Evolutionary conservation across 2,797 vertebrate genomes (phyloP), one percentile per base, ranked within the genome.

Genomic region (Sebastes reedi): DNA sequence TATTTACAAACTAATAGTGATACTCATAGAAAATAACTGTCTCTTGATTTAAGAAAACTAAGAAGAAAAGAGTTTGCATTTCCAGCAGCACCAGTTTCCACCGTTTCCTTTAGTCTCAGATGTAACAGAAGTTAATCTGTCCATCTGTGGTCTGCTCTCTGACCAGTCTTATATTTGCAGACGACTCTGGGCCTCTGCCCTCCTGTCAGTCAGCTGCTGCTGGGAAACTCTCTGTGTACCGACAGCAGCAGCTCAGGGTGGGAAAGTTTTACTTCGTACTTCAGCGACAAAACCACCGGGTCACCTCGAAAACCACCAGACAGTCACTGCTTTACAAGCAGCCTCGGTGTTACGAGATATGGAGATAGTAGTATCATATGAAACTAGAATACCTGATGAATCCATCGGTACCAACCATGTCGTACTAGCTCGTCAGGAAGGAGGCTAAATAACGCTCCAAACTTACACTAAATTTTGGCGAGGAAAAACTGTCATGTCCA

Each of bases 21-120:
- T 4, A 12, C 11, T 24, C 39, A 16, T 42, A 18, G 12, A 24
- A 10, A 3, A 14, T 5, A 34, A 29, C 8, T 55, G 22, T 36
- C 16, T 36, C 5, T 1, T 46, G 13, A 32, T 32, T 60, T 62
- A 12, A 30, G 24, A 9, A 29, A 32, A 18, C 25, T 30, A 32
- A 27, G 27, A 22, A 61, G 36, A 46, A 14, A 16, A 24, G 1
- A 10, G n/a, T 4, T 16, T n/a, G 34, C 8, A 16, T 54, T 64
- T 67, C 7, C 22, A 55, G 32, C 39, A 20, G 56, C 30, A 25
- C 13, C 13, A 20, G 29, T 75, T 72, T 68, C 6, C 39, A 65
- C 27, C 18, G 75, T 80, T 80, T n/a, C 65, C 76, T 77, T 83
- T 60, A 24, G 55, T 32, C 78, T 65, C 79, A 16, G 20, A 70